Evolutionary conservation across 2,888 invertebrate species (phyloP), one percentile per base, ranked within the genome.

Genomic region (Nomada ferruginata): DNA sequence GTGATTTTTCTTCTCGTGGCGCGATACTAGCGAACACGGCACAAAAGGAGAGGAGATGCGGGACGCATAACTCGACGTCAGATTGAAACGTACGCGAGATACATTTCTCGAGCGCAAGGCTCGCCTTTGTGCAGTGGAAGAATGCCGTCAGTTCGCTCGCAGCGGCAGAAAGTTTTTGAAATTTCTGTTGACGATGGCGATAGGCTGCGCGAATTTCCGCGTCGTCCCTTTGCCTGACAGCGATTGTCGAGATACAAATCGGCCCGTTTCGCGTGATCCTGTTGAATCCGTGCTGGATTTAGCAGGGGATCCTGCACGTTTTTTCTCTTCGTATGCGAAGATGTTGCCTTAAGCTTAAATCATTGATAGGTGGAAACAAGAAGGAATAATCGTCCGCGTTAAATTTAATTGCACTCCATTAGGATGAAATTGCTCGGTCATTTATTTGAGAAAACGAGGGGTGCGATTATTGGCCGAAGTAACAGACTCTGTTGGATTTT

Each of bases 51-150:
- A 18, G 50, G 9, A 55, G 52, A 66, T 29, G 13, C 36, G 7
- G 26, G 79, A 23, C 65, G 75, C 63, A 79, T 75, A 79, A 79
- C 82, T 69, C 47, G 79, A 82, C 79, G 71, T 75, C 79, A 68
- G 66, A 75, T 53, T 47, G 63, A n/a, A 71, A 57, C 71, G 63
- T 64, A 50, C 53, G 73, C 26, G 65, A 71, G 71, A 79, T 79
- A 66, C 68, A 71, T 79, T 71, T 74, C 69, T 74, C 82, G 75
- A 79, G 71, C 71, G 80, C 64, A 68, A 82, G 76, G 64, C 59
- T 29, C 61, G 77, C 78, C 76, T 82, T 82, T 82, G 82, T 82
- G 75, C 53, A 7, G 47, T 2, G 20, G 68, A 55, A 64, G 82
- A 82, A 82, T 75, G 73, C 75, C 63, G 71, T 64, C 66, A 68